phyloP scores from a whole-genome alignment of 2,888 invertebrate genomes.

The Drosophila falleni region DNA sequence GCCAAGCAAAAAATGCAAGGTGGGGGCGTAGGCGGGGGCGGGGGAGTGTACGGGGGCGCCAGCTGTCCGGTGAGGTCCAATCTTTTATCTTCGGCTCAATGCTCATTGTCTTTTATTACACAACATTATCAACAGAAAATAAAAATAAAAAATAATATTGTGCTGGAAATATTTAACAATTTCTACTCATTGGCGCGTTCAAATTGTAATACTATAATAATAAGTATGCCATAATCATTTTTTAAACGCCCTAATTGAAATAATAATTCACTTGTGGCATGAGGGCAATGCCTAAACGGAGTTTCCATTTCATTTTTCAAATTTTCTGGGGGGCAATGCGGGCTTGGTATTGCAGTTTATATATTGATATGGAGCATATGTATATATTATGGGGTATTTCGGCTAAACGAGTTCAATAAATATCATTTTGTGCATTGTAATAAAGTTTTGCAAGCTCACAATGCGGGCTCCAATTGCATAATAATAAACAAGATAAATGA shows the following conservation, averaged over 20 bases:
- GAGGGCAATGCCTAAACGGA: constrained; percentile 38
- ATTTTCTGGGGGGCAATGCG: constrained; percentile 46
- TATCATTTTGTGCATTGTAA: constrained; percentile 52
- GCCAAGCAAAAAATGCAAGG: constrained; percentile 32
- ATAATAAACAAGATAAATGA: constrained; percentile 47
- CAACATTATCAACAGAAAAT: constrained; percentile 67
- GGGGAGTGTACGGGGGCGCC: constrained; percentile 28
- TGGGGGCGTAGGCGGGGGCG: constrained; percentile 53
- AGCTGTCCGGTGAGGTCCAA: constrained; percentile 33
- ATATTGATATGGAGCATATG: constrained; percentile 50
- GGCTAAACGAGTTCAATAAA: constrained; percentile 27
- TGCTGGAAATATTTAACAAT: constrained; percentile 53
- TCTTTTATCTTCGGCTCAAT: constrained; percentile 45
- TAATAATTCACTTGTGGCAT: constrained; percentile 70
- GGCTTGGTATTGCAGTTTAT: constrained; percentile 66
- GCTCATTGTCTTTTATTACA: constrained; percentile 76
- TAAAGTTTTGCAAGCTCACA: constrained; percentile 48
- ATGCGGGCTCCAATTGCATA: constrained; percentile 68
- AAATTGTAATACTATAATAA: constrained; percentile 72
- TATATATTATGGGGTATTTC: constrained; percentile 5
- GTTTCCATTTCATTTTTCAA: constrained; percentile 8
- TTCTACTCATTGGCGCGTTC: constrained; percentile 53
- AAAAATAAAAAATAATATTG: constrained; percentile 61
- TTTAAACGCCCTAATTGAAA: constrained; percentile 78
- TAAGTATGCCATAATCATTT: constrained; percentile 78